These are phyloP conservation scores for Heterohyrax brucei DNA, from an alignment of 2,797 vertebrate species.

Conservation along the genomic window DNA sequence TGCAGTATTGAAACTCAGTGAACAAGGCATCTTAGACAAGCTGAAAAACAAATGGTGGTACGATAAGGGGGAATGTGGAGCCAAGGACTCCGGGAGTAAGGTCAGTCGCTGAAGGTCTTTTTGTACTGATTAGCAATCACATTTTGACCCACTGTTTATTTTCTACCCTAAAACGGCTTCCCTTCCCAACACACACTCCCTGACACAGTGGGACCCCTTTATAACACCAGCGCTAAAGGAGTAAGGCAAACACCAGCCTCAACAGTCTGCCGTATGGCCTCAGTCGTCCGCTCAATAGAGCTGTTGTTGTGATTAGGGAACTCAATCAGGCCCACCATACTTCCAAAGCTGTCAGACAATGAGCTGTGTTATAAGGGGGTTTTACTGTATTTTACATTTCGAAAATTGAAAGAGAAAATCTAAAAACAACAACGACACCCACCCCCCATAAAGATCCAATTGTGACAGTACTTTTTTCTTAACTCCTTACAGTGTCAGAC, in stretches of 20 bases:
- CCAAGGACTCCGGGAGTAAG: conserved; percentile 99
- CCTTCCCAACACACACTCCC: conserved; percentile 87
- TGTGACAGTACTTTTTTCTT: conserved; percentile 88
- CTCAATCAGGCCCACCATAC: conserved; percentile 46
- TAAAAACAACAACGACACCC: conserved; percentile 7
- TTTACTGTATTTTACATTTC: conserved; percentile 88
- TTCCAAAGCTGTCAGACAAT: conserved; percentile 62
- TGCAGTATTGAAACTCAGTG: conserved; percentile 99
- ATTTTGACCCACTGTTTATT: conserved; percentile 99
- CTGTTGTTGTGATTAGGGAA: conserved; percentile 35
- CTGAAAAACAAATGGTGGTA: conserved; percentile 99
- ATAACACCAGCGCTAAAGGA: conserved; percentile 78
- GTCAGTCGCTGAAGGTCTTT: conserved; percentile 99
- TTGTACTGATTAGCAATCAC: conserved; percentile 99
- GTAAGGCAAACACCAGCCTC: conserved; percentile 65
- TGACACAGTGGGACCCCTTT: conserved; percentile 86
- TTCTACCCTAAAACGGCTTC: conserved; percentile 93
- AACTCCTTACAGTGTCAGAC: conserved; percentile 86
- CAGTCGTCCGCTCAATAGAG: neutral
- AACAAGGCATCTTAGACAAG: conserved; percentile 99
- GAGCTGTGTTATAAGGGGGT: conserved; percentile 86
- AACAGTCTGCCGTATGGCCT: neutral
- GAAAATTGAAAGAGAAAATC: conserved; percentile 88
- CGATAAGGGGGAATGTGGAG: conserved; percentile 99
- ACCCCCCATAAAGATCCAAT: conserved; percentile 79